Conservation (phyloP, 2,888 invertebrate species). For the Caenorhabditis doughertyi region DNA sequence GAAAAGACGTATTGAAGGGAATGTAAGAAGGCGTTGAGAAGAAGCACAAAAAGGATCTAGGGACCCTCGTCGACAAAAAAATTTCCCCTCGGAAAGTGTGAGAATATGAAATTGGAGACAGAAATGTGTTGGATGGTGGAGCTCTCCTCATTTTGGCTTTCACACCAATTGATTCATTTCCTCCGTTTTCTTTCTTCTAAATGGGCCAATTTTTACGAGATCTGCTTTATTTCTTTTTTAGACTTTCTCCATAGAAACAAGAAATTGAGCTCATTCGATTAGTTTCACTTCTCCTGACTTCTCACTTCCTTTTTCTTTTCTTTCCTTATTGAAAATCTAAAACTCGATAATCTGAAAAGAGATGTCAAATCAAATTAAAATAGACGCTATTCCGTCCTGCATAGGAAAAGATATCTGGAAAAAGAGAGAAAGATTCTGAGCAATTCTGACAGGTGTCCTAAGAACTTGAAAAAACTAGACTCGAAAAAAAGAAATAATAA, state of each 20-base stretch:
- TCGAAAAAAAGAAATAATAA: too few species aligned
- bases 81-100: conserved; percentile 38
- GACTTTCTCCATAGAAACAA: conserved; percentile 39
- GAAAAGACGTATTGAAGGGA: background rate
- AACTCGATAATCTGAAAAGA: background rate
- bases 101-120: conserved; percentile 62
- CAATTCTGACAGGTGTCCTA: background rate
- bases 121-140: conserved; percentile 3
- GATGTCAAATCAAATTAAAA: conserved; percentile 7
- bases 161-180: conserved; percentile 61
- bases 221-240: conserved; percentile 11
- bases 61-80: conserved; percentile 26
- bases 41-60: background rate
- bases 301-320: conserved; percentile 5
- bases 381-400: background rate
- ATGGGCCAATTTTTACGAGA: conserved; percentile 30
- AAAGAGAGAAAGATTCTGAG: background rate
- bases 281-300: conserved; percentile 5
- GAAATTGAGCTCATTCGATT: conserved; percentile 20
- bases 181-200: conserved; percentile 22
- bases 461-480: background rate
- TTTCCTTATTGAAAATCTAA: conserved; percentile 7
- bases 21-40: background rate
- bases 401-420: background rate
- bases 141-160: conserved; percentile 33